These are phyloP conservation scores for Tenthredo distinguenda DNA, from an alignment of 2,888 invertebrate genomes.

Conservation along the genomic window DNA sequence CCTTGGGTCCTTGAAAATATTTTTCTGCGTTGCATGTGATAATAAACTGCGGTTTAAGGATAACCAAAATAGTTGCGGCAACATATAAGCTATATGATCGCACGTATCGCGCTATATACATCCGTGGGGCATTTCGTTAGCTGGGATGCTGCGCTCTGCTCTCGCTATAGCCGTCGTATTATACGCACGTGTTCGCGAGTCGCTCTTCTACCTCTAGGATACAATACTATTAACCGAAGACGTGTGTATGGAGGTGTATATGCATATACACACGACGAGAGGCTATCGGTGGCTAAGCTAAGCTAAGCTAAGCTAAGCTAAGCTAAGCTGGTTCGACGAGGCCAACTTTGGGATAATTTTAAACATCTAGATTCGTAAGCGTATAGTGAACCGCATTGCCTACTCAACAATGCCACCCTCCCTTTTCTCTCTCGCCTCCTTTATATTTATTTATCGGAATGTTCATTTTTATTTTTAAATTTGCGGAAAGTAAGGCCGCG, in stretches of 20 bases:
- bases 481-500: not conserved
- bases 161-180: not conserved
- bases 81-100: not conserved
- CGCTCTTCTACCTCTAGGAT: not conserved
- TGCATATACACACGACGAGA: not conserved
- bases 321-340: constrained; percentile 4
- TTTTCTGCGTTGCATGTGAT: too few relatives aligned
- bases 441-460: not conserved
- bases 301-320: not conserved
- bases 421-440: not conserved
- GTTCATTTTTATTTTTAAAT: not conserved
- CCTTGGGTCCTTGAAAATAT: too few relatives aligned
- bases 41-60: too few relatives aligned
- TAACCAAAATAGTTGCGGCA: not conserved
- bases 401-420: constrained; percentile 28
- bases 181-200: constrained; percentile 5
- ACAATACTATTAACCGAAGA: too few relatives aligned
- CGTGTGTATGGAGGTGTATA: not conserved
- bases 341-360: constrained; percentile 50
- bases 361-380: constrained; percentile 33
- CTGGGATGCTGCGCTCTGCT: not conserved
- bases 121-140: not conserved
- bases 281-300: not conserved
- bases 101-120: not conserved
- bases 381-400: constrained; percentile 21